Percentiles rank a stretch among this genome's conserved stretches.
Conservation (phyloP, 2,113 vertebrate genomes). For the Myiozetetes cayanensis region DNA sequence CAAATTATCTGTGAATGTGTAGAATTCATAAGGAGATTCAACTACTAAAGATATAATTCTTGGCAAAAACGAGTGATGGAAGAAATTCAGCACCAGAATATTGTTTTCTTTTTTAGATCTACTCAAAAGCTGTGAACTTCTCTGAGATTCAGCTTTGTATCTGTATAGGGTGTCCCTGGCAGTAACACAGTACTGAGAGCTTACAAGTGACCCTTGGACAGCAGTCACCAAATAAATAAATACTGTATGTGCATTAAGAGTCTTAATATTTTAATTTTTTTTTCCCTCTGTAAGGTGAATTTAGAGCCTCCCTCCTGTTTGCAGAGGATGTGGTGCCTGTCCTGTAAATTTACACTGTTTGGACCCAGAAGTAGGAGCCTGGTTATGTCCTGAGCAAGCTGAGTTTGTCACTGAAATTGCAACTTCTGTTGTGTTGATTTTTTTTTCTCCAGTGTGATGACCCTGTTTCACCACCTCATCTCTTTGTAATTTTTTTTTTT, state of each 20-base stretch:
- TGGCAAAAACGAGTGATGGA: not conserved
- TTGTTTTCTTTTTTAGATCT: not conserved
- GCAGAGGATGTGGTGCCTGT: not conserved
- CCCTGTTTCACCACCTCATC: not conserved
- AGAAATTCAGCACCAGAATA: not conserved
- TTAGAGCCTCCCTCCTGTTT: not conserved
- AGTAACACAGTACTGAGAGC: not conserved
- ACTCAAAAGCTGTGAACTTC: not conserved
- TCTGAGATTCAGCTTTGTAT: not conserved
- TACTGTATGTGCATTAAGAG: not conserved
- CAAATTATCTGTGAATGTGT: not conserved
- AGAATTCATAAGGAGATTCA: not conserved
- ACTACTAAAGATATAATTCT: not conserved
- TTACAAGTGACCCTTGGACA: not conserved
- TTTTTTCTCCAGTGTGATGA: not conserved
- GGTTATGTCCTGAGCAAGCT: not conserved
- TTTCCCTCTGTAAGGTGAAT: not conserved
- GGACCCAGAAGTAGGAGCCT: not conserved
- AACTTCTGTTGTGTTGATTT: not conserved
- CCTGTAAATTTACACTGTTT: not conserved
- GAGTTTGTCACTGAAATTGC: not conserved
- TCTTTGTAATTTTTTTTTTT: conserved; percentile 31
- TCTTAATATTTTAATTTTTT: not conserved
- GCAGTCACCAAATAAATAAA: not conserved
- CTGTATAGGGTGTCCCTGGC: not conserved